Conservation (phyloP, 2,888 invertebrate species). For the Corbicula japonica region DNA sequence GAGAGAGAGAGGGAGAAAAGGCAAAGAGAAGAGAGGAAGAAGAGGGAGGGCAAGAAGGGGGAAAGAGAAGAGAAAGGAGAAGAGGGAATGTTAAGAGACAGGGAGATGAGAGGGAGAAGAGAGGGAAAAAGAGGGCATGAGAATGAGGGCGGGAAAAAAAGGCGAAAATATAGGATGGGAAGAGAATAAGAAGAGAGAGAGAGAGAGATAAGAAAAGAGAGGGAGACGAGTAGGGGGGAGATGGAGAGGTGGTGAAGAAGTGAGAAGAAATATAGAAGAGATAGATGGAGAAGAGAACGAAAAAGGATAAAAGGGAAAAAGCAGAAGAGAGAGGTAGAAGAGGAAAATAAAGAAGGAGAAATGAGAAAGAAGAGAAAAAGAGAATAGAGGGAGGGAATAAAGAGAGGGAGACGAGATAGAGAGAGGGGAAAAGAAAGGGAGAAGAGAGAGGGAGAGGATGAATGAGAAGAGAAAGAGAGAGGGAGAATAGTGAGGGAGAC, state of each 20-base stretch:
- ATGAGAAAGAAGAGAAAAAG: slow-evolving; percentile 3
- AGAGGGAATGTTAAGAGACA: not conserved
- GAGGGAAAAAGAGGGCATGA: not conserved
- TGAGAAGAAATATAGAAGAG: not conserved
- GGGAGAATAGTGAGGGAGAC: not conserved
- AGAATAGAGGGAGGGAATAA: not conserved
- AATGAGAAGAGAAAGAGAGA: not conserved
- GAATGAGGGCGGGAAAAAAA: slow-evolving; percentile 8
- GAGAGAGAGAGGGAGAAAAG: not conserved
- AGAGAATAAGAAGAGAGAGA: not conserved
- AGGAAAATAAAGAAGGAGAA: slow-evolving; percentile 4
- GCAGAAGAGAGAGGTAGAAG: not conserved
- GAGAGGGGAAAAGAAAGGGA: slow-evolving; percentile 1
- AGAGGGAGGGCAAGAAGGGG: not conserved
- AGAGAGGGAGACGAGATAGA: too few species aligned
- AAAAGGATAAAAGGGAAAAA: not conserved
- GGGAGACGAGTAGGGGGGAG: not conserved
- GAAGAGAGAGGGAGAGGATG: slow-evolving; percentile 7
- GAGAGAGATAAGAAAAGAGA: not conserved
- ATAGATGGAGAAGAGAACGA: not conserved
- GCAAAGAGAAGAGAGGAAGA: not conserved
- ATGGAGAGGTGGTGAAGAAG: not conserved
- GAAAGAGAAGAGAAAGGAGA: slow-evolving; percentile 6
- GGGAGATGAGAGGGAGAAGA: not conserved
- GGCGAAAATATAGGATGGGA: not conserved